Evolutionary conservation across 2,113 vertebrate species (phyloP).

Genomic region (Brevimyrus niger): DNA sequence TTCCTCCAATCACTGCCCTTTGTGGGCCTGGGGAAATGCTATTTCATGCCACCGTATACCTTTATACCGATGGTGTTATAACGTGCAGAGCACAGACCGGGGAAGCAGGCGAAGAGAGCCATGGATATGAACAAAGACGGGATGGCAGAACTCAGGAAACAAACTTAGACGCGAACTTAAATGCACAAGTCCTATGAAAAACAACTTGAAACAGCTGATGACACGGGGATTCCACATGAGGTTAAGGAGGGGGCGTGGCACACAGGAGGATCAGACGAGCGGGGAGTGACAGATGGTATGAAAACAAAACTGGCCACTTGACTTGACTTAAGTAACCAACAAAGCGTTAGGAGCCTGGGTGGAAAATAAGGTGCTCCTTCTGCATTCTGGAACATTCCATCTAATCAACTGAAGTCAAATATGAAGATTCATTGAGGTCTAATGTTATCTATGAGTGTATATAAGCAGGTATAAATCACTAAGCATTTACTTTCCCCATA

Average conservation of each 20-base stretch:
- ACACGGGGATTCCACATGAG: too few species aligned
- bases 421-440: background rate
- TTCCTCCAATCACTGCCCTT: background rate
- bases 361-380: background rate
- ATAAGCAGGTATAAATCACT: background rate
- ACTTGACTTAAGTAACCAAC: background rate
- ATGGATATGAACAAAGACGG: too few species aligned
- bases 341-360: background rate
- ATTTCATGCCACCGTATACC: background rate
- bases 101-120: too few species aligned
- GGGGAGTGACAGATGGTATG: background rate
- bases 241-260: too few species aligned
- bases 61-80: background rate
- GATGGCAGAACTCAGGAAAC: too few species aligned
- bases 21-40: background rate
- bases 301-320: background rate
- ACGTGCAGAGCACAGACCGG: too few species aligned
- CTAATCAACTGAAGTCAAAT: background rate
- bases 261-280: too few species aligned
- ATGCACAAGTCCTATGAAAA: too few species aligned
- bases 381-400: background rate
- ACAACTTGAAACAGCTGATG: too few species aligned
- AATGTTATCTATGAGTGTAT: background rate
- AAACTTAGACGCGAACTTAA: too few species aligned
- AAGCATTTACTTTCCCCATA: background rate